phyloP scores from a whole-genome alignment of 2,888 invertebrate genomes.

The Caenorhabditis plicata region DNA sequence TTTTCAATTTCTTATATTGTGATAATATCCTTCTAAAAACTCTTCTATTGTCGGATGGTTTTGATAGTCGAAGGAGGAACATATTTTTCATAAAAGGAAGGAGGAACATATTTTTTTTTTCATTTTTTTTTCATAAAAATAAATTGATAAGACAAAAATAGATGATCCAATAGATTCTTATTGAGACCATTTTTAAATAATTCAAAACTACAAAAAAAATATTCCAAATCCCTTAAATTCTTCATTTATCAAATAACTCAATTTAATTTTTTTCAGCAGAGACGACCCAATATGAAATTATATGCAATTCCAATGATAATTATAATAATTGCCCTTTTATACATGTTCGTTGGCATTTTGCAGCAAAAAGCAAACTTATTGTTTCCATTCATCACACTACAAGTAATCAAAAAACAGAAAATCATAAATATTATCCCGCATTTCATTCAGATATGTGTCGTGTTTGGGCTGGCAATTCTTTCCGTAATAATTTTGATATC shows the following conservation, averaged over 20 bases:
- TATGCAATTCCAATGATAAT: conserved; percentile 43
- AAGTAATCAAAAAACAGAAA: conserved; percentile 23
- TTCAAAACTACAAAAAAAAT: no score
- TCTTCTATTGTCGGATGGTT: no score
- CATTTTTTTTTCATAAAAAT: no score
- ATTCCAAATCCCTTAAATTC: not conserved
- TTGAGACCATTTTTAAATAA: no score
- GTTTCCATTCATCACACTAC: conserved; percentile 47
- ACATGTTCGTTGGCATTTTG: conserved; percentile 50
- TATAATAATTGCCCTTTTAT: conserved; percentile 46
- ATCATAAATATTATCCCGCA: conserved; percentile 1
- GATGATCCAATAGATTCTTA: no score
- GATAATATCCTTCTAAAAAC: no score
- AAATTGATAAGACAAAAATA: no score
- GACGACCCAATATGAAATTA: conserved; percentile 34
- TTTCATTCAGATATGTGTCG: conserved; percentile 38
- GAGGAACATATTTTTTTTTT: no score
- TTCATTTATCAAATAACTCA: not conserved
- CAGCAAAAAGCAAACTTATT: conserved; percentile 45
- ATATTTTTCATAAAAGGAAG: no score
- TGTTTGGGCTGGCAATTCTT: conserved; percentile 40
- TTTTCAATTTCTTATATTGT: no score
- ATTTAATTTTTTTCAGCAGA: conserved; percentile 16
- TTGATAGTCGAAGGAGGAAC: no score
- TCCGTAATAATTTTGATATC: conserved; percentile 43